Evolutionary conservation across 2,797 vertebrate species (phyloP), one percentile per base, ranked within the genome.

Genomic region (Balearica regulorum): DNA sequence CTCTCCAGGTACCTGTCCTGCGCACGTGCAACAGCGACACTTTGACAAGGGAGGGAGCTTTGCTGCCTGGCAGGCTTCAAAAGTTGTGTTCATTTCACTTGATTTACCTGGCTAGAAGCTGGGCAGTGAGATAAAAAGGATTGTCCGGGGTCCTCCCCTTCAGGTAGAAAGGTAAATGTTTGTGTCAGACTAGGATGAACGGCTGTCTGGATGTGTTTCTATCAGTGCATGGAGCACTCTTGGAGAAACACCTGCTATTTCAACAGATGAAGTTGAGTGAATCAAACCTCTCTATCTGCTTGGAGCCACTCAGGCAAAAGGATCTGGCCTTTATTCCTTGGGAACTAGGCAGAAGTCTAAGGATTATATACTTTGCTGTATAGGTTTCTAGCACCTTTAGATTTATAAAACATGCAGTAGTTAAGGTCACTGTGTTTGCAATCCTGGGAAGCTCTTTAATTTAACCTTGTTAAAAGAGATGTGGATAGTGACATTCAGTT

Each of bases 21-120:
- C 21, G 33, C 28, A 44, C 0, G 0, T 13, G 35, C 33, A 25
- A 11, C 28, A 21, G 33, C 0, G 0, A 16, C 11, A 4, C 29
- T 25, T 20, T 15, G 35, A 19, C 5, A 6, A 26, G 0, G 3
- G 15, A 54, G 15, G 41, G 39, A 85, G 9, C 4, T 51, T 39
- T 54, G 21, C 11, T 44, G 44, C 5, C 29, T 53, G 21, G 26
- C 20, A 20, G 10, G 8, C 5, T 61, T 22, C 5, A 31, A 13
- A 46, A 28, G 5, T 4, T 8, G 54, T 21, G 31, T 20, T n/a
- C 2, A 3, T 48, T 48, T 48, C 16, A 35, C 39, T 54, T 14
- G 35, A 21, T 11, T 49, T 24, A 28, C 6, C 5, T 44, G 33
- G 46, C 9, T 41, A 28, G 35, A 55, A 69, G 31, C 5, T 33